Conservation (phyloP, 1,140 invertebrate species). For the Rhagoletis zephyria region DNA sequence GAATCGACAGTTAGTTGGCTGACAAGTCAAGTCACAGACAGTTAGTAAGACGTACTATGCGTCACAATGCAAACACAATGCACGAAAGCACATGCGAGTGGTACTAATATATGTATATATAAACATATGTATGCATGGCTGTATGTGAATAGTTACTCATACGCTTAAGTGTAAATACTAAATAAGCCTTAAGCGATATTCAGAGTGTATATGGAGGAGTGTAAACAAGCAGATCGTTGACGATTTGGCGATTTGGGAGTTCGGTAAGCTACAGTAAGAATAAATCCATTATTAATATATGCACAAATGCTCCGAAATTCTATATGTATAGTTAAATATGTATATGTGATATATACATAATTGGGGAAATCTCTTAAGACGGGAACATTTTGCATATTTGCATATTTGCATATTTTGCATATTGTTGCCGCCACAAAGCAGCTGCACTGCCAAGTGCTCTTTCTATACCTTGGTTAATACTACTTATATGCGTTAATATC, state of each 20-base stretch:
- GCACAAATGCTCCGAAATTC: no score
- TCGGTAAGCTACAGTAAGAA: background rate
- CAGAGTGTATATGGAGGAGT: background rate
- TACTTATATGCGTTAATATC: no score
- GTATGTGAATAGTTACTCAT: background rate
- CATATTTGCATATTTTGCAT: no score
- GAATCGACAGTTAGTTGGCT: background rate
- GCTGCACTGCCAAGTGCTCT: no score
- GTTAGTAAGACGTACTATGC: background rate
- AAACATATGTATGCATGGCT: background rate
- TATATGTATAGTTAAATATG: background rate
- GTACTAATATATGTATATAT: background rate
- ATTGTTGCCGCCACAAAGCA: no score
- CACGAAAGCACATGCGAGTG: background rate
- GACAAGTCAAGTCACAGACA: background rate
- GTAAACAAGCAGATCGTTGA: background rate
- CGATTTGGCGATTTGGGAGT: background rate
- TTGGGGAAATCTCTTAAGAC: no score
- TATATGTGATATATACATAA: no score
- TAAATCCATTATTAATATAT: background rate
- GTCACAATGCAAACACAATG: background rate
- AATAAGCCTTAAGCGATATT: background rate
- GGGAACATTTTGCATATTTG: no score
- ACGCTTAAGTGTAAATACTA: background rate
- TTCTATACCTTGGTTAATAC: no score